Percentiles rank a stretch among this genome's conserved stretches.
phyloP scores from a whole-genome alignment of 2,888 invertebrate species.

The Synanthedon andrenaeformis region DNA sequence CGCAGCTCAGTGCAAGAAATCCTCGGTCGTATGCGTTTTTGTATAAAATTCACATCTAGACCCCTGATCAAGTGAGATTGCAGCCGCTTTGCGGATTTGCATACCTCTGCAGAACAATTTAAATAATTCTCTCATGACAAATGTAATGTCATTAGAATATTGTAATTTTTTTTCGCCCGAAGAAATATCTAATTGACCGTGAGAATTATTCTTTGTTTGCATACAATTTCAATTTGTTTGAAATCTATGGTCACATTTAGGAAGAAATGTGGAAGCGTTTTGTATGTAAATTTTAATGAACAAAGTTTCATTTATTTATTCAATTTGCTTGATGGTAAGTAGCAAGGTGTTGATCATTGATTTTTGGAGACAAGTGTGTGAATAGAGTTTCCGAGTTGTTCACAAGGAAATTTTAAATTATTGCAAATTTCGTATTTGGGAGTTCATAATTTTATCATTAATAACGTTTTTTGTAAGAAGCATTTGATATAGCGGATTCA shows the following conservation, averaged over 20 bases:
- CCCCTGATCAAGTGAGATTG: constrained; percentile 48
- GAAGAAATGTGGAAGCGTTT: constrained; percentile 10
- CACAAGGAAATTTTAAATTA: constrained; percentile 23
- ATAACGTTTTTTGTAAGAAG: too few species aligned
- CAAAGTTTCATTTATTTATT: constrained; percentile 18
- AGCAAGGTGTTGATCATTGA: constrained; percentile 5
- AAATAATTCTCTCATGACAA: constrained; percentile 58
- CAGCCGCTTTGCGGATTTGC: constrained; percentile 39
- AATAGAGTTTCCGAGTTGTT: constrained; percentile 28
- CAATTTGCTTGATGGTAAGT: constrained; percentile 18
- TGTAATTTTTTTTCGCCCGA: constrained; percentile 32
- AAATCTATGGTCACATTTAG: constrained; percentile 8
- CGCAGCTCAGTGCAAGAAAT: constrained; percentile 22
- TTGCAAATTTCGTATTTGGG: constrained; percentile 1
- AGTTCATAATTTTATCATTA: background rate
- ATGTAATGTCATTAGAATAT: constrained; percentile 40
- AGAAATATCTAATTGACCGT: constrained; percentile 51
- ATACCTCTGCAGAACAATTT: constrained; percentile 47
- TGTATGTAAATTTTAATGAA: constrained; percentile 20
- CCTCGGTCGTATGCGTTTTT: constrained; percentile 38
- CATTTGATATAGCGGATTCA: too few species aligned
- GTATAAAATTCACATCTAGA: constrained; percentile 61
- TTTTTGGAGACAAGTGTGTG: constrained; percentile 38
- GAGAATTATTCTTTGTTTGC: constrained; percentile 29
- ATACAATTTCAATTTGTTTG: constrained; percentile 17